Evolutionary conservation across 2,888 invertebrate genomes (phyloP).

Genomic region (Ypsolopha scabrella): DNA sequence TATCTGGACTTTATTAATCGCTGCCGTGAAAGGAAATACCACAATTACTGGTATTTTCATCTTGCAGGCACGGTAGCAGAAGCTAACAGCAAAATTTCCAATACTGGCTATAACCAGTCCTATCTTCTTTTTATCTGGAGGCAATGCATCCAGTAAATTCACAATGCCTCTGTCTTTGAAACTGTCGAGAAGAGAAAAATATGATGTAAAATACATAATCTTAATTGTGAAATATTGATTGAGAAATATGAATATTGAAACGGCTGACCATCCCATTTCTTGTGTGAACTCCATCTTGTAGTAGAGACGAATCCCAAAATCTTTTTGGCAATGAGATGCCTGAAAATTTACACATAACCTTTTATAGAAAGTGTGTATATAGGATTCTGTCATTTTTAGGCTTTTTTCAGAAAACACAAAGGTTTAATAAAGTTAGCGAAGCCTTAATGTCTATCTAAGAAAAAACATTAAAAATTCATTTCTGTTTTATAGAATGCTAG

Average conservation of each 20-base stretch:
- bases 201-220: not conserved
- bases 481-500: too few species aligned
- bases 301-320: slow-evolving; percentile 29
- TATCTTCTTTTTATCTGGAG: slow-evolving; percentile 64
- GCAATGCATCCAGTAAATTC: slow-evolving; percentile 70
- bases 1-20: slow-evolving; percentile 75
- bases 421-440: too few species aligned
- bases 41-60: slow-evolving; percentile 73
- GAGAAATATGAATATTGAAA: too few species aligned
- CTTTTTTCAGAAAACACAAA: not conserved
- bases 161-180: slow-evolving; percentile 81
- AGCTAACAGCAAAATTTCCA: slow-evolving; percentile 78
- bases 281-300: slow-evolving; percentile 39
- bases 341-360: slow-evolving; percentile 18
- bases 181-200: slow-evolving; percentile 33
- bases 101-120: slow-evolving; percentile 78
- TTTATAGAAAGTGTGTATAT: too few species aligned
- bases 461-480: too few species aligned
- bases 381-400: too few species aligned
- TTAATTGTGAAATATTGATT: not conserved
- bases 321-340: slow-evolving; percentile 35
- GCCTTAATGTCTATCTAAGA: too few species aligned
- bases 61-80: slow-evolving; percentile 74
- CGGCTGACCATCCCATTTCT: slow-evolving; percentile 31
- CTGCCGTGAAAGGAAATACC: slow-evolving; percentile 76